Conservation (phyloP, 2,113 vertebrate species). For the Spizaetus ornatus region DNA sequence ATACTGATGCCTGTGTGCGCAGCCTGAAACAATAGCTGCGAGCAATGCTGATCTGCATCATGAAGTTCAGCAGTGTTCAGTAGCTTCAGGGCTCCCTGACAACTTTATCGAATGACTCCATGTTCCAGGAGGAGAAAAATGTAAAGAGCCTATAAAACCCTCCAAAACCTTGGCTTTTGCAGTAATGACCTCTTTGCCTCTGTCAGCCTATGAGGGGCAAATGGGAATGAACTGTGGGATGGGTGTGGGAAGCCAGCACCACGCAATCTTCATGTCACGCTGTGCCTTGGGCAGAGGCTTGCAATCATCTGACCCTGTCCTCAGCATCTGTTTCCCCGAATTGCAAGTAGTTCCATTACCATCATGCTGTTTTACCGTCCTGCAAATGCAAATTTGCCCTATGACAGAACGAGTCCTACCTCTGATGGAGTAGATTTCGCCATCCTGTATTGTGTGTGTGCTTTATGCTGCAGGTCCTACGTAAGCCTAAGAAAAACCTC, state of each 20-base stretch:
- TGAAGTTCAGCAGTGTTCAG: not conserved
- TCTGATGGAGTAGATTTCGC: slow-evolving; percentile 16
- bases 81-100: not conserved
- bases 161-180: not conserved
- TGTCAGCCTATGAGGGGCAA: not conserved
- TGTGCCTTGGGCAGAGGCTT: slow-evolving; percentile 33
- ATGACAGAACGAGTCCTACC: not conserved
- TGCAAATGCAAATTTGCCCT: slow-evolving; percentile 6
- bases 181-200: not conserved
- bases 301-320: slow-evolving; percentile 29
- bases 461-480: not conserved
- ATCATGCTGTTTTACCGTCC: not conserved
- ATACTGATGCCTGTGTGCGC: not conserved
- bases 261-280: not conserved
- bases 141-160: not conserved
- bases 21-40: not conserved
- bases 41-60: not conserved
- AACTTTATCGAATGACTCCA: not conserved
- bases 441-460: not conserved
- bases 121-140: not conserved
- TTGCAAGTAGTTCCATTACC: not conserved
- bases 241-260: not conserved
- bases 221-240: not conserved
- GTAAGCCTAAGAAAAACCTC: not conserved
- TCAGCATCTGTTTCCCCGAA: slow-evolving; percentile 41